phyloP scores from a whole-genome alignment of 2,113 vertebrate genomes.

The Propithecus coquereli region DNA sequence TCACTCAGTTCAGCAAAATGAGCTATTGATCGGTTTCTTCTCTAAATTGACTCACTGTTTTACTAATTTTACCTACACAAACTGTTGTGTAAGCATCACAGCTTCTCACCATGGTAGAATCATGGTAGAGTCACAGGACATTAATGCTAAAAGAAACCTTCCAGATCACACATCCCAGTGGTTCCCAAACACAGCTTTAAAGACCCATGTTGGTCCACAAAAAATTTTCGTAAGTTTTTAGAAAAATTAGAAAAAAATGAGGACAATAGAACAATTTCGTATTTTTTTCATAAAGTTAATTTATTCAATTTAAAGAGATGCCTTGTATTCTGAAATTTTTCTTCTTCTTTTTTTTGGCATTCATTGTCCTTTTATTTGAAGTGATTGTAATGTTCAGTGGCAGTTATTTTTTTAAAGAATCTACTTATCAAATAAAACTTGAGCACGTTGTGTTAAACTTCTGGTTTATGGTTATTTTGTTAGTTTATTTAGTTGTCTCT shows the following conservation, averaged over 20 bases:
- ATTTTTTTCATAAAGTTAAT: not conserved
- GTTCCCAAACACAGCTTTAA: not conserved
- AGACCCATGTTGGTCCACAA: not conserved
- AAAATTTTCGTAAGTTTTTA: not conserved
- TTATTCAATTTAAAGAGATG: not conserved
- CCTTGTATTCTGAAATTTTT: not conserved
- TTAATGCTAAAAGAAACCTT: not conserved
- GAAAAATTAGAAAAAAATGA: not conserved
- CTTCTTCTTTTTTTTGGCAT: not conserved
- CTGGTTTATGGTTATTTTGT: not conserved
- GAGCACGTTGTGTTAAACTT: not conserved
- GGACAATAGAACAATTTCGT: not conserved
- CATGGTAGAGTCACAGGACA: not conserved
- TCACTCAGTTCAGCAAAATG: not conserved
- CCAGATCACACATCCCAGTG: not conserved
- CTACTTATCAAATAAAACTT: not conserved
- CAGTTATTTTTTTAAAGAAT: not conserved
- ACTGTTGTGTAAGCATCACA: not conserved
- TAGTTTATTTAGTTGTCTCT: not conserved
- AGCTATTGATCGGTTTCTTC: not conserved
- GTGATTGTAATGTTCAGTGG: not conserved
- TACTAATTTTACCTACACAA: not conserved
- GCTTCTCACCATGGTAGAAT: not conserved
- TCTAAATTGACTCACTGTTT: not conserved
- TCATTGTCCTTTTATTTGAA: conserved; percentile 1